Evolutionary conservation across 1,140 invertebrate genomes (phyloP), one percentile per base, ranked within the genome.

Genomic region (Pinna nobilis): DNA sequence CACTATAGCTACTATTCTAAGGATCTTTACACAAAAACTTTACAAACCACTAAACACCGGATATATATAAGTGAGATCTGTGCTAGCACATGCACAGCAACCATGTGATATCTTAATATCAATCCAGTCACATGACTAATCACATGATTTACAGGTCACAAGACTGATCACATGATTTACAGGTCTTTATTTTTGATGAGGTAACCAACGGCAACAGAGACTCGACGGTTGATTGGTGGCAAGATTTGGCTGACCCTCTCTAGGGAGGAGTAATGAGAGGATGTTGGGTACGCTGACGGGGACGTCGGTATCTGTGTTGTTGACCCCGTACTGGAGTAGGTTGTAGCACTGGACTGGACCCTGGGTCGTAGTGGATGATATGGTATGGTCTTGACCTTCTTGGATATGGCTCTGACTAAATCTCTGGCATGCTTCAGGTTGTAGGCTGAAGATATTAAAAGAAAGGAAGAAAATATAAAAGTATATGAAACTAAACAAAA

Each of bases 351-450:
- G 15, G 73, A 68, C 6, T 32, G 53, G 25, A 71, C 47, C 13
- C 68, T 15, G 20, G 59, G 57, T 30, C 68, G 15, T 13, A 64
- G 47, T 0, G 69, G 51, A 57, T 74, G 76, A 28, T 73, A 63
- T 18, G 73, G 70, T 37, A 67, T 69, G 23, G 79, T 76, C 63
- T 88, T 86, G 20, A 88, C 85, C n/a, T 85, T 78, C 53, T 85
- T 86, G 28, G 81, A 79, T 59, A 88, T 88, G 18, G 86, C 84
- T 37, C 85, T 78, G 65, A 88, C 79, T 7, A 88, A 73, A 71
- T 88, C 87, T n/a, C 87, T 69, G 7, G 86, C 76, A 75, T 88
- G 86, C 68, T 88, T 88, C 50, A 88, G 72, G 57, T 80, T 86
- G 77, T 81, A 88, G 9, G 87, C 87, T 88, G 74, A 13, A 77